Evolutionary conservation across 2,797 vertebrate species (phyloP).

Genomic region (Kryptopterus vitreolus): DNA sequence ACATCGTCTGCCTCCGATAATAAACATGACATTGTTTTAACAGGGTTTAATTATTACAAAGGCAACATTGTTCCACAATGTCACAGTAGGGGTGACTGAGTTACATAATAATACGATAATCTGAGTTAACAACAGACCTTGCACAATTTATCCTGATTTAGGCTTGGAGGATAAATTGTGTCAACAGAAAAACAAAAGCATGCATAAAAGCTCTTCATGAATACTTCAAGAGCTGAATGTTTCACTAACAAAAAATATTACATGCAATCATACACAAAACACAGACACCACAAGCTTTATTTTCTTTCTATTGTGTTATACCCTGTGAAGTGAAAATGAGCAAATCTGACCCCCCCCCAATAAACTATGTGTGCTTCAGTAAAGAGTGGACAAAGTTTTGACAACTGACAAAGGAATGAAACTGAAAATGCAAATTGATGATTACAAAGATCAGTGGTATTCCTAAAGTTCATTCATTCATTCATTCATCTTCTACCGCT

Average conservation of each 20-base stretch:
- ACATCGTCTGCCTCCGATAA: not conserved
- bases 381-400: not conserved
- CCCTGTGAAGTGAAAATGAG: not conserved
- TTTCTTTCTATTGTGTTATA: not conserved
- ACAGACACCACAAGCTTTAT: not conserved
- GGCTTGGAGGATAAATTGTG: not conserved
- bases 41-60: constrained; percentile 28
- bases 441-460: not conserved
- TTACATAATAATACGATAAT: not conserved
- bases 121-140: constrained; percentile 3
- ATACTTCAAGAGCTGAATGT: not conserved
- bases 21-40: not conserved
- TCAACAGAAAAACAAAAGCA: not conserved
- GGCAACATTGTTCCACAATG: not conserved
- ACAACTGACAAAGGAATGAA: too few relatives aligned
- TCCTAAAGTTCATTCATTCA: not conserved
- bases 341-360: not conserved
- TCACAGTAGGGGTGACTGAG: constrained; percentile 3
- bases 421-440: not conserved
- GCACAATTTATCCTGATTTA: constrained; percentile 4
- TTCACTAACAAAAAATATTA: not conserved
- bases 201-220: constrained; percentile 11
- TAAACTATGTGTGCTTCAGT: not conserved
- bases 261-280: not conserved
- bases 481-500: too few relatives aligned